Evolutionary conservation across 2,113 vertebrate genomes (phyloP).

Genomic region (Misgurnus mizolepis): DNA sequence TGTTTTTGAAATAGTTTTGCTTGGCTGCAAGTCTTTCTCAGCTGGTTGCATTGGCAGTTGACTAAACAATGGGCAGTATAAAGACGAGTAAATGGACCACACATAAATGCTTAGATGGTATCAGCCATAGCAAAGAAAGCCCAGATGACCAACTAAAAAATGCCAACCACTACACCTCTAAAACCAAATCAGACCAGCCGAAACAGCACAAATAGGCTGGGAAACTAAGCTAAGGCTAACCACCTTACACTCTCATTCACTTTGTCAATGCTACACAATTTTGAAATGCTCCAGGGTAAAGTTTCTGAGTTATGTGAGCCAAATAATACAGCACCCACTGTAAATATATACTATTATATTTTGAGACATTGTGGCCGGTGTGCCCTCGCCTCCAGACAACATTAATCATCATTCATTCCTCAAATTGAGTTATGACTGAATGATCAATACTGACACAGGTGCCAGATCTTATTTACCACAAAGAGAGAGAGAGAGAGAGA

Average conservation of each 20-base stretch:
- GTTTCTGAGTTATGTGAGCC: neutral
- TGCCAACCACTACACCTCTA: too few relatives aligned
- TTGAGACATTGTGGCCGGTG: slow-evolving; percentile 50
- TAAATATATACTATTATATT: slow-evolving; percentile 68
- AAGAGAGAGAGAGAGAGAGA: slow-evolving; percentile 24
- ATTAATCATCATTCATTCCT: slow-evolving; percentile 66
- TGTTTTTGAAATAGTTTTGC: too few relatives aligned
- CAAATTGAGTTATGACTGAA: slow-evolving; percentile 57
- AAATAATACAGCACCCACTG: slow-evolving; percentile 55
- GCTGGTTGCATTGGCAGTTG: too few relatives aligned
- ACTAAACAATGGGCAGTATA: too few relatives aligned
- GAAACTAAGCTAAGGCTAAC: too few relatives aligned
- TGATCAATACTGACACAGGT: slow-evolving; percentile 63
- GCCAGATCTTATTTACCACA: slow-evolving; percentile 59
- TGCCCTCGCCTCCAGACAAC: slow-evolving; percentile 43
- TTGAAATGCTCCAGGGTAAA: slow-evolving; percentile 24
- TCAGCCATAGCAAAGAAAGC: too few relatives aligned
- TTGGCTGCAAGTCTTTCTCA: too few relatives aligned
- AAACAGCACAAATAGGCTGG: too few relatives aligned
- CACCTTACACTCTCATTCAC: neutral
- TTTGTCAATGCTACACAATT: neutral
- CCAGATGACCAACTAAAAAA: too few relatives aligned
- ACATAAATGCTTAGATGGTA: too few relatives aligned
- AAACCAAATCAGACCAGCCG: too few relatives aligned
- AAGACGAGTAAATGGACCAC: too few relatives aligned